A percentile compares a stretch with the other conserved stretches of the same genome.
Conservation (phyloP, 2,888 invertebrate species). For the Poecilobothrus nobilitatus region DNA sequence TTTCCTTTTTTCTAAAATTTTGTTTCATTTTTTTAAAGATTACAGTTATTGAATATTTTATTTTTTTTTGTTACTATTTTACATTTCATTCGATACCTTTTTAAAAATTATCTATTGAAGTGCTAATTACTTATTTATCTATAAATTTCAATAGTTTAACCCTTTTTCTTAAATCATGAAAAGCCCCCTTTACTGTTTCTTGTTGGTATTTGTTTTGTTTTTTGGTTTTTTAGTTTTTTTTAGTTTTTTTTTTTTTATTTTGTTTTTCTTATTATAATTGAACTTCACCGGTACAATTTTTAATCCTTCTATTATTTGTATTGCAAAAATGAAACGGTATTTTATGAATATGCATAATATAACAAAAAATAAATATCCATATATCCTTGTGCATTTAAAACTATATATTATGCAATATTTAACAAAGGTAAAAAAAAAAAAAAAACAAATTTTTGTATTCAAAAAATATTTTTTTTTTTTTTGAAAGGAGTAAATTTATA, state of each 20-base stretch:
- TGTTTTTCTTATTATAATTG: not conserved
- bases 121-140: not conserved
- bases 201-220: no score
- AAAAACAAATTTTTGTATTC: no score
- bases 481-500: no score
- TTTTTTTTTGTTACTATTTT: not conserved
- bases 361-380: not conserved
- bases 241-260: no score
- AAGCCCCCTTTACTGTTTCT: no score
- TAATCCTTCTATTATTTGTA: not conserved
- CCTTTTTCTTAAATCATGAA: not conserved
- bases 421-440: no score
- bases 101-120: not conserved
- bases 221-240: not conserved
- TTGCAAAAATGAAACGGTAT: not conserved
- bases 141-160: not conserved
- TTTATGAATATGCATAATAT: not conserved
- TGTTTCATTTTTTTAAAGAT: no score
- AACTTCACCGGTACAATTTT: not conserved
- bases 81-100: not conserved
- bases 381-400: no score
- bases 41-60: not conserved
- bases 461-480: no score
- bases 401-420: no score
- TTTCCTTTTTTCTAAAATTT: no score